Evolutionary conservation across 2,113 vertebrate genomes (phyloP).

Genomic region (Esox niger): DNA sequence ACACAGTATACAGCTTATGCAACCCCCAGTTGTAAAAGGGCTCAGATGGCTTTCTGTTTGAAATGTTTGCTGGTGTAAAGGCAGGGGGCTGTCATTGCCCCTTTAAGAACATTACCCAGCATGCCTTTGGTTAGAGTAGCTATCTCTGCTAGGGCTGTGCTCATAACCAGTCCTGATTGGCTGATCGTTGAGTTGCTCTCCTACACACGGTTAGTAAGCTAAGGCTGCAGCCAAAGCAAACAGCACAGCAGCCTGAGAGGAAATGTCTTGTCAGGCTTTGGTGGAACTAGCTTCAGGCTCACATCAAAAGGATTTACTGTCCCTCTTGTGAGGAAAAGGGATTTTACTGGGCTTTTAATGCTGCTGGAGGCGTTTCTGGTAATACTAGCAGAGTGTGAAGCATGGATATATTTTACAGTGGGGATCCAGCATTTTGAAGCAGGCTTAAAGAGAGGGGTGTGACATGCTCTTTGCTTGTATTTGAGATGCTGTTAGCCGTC

Average conservation of each 20-base stretch:
- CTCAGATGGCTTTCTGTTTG: constrained; percentile 39
- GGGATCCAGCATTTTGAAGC: constrained; percentile 20
- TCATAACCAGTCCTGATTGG: constrained; percentile 56
- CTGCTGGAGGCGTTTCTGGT: constrained; percentile 24
- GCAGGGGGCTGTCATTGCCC: constrained; percentile 38
- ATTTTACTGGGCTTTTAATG: constrained; percentile 14
- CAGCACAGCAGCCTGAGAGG: constrained; percentile 30
- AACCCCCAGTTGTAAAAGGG: constrained; percentile 39
- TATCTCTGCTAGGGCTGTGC: constrained; percentile 48
- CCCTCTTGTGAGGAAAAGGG: constrained; percentile 8
- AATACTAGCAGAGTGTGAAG: not conserved
- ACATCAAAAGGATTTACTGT: constrained; percentile 7
- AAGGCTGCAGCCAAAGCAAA: constrained; percentile 33
- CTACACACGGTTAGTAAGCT: constrained; percentile 37
- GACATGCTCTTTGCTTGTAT: constrained; percentile 24
- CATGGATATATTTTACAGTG: constrained; percentile 15
- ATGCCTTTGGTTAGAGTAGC: constrained; percentile 64
- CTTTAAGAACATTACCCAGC: constrained; percentile 78
- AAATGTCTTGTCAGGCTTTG: constrained; percentile 36
- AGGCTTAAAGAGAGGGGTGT: constrained; percentile 51
- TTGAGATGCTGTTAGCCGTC: constrained; percentile 34
- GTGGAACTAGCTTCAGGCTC: constrained; percentile 32
- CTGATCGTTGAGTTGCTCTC: constrained; percentile 42
- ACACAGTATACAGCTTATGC: constrained; percentile 42
- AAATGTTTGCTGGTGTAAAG: constrained; percentile 22